These are phyloP conservation scores for Arctia plantaginis DNA, from an alignment of 2,888 invertebrate species.

Conservation along the genomic window DNA sequence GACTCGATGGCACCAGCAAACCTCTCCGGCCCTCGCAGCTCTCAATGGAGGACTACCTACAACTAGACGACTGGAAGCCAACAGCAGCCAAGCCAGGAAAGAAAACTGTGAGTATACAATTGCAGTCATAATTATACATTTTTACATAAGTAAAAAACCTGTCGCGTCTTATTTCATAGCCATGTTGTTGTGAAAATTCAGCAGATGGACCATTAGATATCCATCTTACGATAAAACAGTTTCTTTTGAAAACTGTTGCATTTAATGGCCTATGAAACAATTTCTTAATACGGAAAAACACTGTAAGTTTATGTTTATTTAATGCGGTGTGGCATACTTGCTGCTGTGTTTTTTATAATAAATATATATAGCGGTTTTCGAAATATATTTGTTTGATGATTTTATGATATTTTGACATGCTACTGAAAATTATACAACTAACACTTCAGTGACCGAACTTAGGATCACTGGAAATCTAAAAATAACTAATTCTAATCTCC, in stretches of 20 bases:
- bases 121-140: slow-evolving; percentile 4
- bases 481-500: neutral
- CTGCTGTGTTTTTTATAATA: neutral
- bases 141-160: slow-evolving; percentile 1
- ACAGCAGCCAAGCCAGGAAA: slow-evolving; percentile 90
- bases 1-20: slow-evolving; percentile 95
- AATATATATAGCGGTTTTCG: neutral
- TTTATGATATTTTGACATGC: slow-evolving; percentile 1
- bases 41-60: slow-evolving; percentile 97
- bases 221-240: slow-evolving; percentile 32
- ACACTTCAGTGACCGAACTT: slow-evolving; percentile 1
- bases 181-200: slow-evolving; percentile 58
- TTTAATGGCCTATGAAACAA: neutral
- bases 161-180: slow-evolving; percentile 21
- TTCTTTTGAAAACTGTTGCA: slow-evolving; percentile 32
- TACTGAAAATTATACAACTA: neutral
- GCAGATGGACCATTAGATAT: slow-evolving; percentile 26
- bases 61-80: slow-evolving; percentile 92
- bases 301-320: neutral
- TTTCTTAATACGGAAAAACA: neutral
- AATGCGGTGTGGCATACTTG: neutral
- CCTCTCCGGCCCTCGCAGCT: slow-evolving; percentile 89
- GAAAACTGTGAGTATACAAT: slow-evolving; percentile 91
- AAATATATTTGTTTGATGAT: neutral
- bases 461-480: neutral